phyloP scores from a whole-genome alignment of 30 jellyfish, hydroid and myxozoan species.

The Euphysa ruthae region DNA sequence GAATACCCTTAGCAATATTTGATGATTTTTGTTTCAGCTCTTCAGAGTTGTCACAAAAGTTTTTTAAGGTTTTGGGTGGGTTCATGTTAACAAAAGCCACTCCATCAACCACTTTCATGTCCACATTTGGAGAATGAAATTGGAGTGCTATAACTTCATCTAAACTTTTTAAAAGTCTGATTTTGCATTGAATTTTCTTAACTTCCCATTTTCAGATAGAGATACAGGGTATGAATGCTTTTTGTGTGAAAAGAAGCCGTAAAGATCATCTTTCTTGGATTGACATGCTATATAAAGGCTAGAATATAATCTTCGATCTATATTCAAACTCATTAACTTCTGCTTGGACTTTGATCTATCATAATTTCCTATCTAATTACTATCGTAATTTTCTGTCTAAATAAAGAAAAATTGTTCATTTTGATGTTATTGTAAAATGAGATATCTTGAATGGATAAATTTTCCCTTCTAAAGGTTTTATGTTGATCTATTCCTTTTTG shows the following conservation, averaged over 20 bases:
- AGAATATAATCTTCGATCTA: not conserved
- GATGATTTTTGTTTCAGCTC: not conserved
- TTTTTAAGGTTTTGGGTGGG: constrained; percentile 5
- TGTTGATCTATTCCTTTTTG: constrained; percentile 15
- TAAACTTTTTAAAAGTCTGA: constrained; percentile 17
- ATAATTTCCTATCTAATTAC: no score
- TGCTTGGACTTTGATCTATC: constrained; percentile 14
- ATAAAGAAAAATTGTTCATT: not conserved
- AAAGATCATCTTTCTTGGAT: constrained; percentile 18
- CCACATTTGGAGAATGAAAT: not conserved
- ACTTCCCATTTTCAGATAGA: constrained; percentile 14
- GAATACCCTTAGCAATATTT: not conserved
- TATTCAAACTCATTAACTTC: constrained; percentile 6
- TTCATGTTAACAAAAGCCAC: constrained; percentile 30
- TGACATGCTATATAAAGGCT: constrained; percentile 34
- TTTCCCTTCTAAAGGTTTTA: not conserved
- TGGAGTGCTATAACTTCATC: not conserved
- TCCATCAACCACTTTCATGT: constrained; percentile 19
- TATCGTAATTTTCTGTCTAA: not conserved
- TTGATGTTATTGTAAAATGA: constrained; percentile 3
- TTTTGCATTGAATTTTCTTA: constrained; percentile 17
- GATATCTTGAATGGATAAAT: not conserved
- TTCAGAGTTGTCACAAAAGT: constrained; percentile 12
- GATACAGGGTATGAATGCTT: constrained; percentile 18
- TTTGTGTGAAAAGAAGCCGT: constrained; percentile 12